Evolutionary conservation across 2,888 invertebrate species (phyloP).

Genomic region (Parapristionchus giblindavisi): DNA sequence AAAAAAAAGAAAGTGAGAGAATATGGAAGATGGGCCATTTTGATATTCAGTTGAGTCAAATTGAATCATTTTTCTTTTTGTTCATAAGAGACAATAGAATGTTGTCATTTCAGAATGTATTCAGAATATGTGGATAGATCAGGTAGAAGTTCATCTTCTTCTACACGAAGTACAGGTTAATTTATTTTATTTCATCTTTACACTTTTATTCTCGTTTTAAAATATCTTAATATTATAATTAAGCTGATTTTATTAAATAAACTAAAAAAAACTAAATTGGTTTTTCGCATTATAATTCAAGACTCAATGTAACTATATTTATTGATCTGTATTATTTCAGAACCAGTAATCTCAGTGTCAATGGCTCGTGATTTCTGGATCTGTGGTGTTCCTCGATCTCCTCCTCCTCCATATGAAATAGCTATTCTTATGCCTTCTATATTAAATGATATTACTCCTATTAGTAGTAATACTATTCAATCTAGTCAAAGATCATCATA

Average conservation of each 20-base stretch:
- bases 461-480: background rate
- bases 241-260: too few species aligned
- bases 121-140: conserved; percentile 33
- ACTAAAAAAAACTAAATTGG: too few species aligned
- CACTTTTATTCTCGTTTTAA: too few species aligned
- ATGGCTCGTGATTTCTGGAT: conserved; percentile 38
- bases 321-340: conserved; percentile 20
- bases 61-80: too few species aligned
- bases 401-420: conserved; percentile 37
- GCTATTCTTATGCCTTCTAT: background rate
- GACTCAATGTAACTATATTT: too few species aligned
- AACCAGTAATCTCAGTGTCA: conserved; percentile 28
- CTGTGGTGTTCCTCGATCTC: conserved; percentile 24
- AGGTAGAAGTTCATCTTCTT: background rate
- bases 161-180: conserved; percentile 12
- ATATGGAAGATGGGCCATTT: too few species aligned
- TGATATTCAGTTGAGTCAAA: too few species aligned
- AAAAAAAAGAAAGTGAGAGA: too few species aligned
- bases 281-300: background rate
- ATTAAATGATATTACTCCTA: background rate
- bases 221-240: too few species aligned
- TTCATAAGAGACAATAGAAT: too few species aligned
- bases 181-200: too few species aligned
- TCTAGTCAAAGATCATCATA: too few species aligned
- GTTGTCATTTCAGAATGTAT: conserved; percentile 35